phyloP scores from a whole-genome alignment of 92 coral and sea anemone species.

The Palythoa grandiflora region DNA sequence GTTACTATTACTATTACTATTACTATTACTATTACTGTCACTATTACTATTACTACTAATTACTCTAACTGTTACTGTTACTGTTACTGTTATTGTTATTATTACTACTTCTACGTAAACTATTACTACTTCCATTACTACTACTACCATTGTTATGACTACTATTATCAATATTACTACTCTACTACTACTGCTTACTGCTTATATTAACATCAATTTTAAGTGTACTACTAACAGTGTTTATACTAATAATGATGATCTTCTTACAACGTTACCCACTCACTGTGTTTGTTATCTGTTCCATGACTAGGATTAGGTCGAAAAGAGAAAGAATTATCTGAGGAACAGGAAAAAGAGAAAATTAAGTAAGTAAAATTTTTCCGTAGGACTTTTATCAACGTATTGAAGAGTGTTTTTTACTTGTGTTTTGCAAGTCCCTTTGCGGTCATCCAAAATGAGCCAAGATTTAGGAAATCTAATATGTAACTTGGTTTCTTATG shows the following conservation, averaged over 20 bases:
- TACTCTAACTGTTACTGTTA: neutral
- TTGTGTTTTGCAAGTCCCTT: too few relatives aligned
- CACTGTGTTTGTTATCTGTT: neutral
- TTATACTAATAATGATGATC: neutral
- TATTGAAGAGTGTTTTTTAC: neutral
- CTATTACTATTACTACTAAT: neutral
- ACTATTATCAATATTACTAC: neutral
- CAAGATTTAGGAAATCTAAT: too few relatives aligned
- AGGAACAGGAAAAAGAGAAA: conserved; percentile 34
- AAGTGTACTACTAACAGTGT: neutral
- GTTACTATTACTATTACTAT: neutral
- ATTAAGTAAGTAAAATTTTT: conserved; percentile 20
- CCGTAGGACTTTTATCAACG: neutral
- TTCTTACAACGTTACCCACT: neutral
- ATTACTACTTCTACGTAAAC: neutral
- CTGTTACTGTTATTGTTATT: neutral
- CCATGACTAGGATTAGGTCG: conserved; percentile 27
- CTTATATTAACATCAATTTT: neutral
- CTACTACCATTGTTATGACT: neutral
- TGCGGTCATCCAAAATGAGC: too few relatives aligned
- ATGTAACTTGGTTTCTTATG: too few relatives aligned
- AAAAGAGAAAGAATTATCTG: conserved; percentile 15
- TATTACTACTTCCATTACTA: neutral
- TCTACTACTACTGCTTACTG: neutral
- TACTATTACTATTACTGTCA: neutral